Evolutionary conservation across 1,140 invertebrate genomes (phyloP), one percentile per base, ranked within the genome.

Genomic region (Ceratina australensis): DNA sequence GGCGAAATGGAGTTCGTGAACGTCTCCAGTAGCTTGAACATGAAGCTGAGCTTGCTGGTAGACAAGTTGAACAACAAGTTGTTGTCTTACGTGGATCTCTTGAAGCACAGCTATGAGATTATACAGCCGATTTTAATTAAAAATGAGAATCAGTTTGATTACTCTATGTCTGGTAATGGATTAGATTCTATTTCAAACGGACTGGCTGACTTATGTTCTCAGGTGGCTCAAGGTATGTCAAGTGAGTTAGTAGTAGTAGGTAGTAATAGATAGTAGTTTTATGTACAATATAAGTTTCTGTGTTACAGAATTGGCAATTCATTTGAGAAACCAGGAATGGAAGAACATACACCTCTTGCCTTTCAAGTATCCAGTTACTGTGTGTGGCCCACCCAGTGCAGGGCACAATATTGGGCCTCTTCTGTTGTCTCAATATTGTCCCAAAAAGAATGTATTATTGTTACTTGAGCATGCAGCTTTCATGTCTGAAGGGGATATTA

Each of bases 401-500:
- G 87, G 87, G 10, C 91, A 92, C 8, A 92, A 92, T 52, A 84
- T 92, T 26, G 92, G 91, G 15, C 88, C 90, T 4, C 75, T 92
- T 49, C 82, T 92, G 26, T 71, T 92, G 16, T 89, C 90, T 24
- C 91, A 91, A 20, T 92, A 91, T 63, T 89, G 87, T 65, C 82
- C 83, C 28, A 79, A 87, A 2, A 92, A 92, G 80, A 92, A 92
- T 71, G 87, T 92, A 2, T 86, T 92, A 61, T 47, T 92, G 5
- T 69, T 92, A 4, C 78, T 92, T 66, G 91, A 92, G 24, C 89
- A 92, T 64, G 87, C 85, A 16, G 79, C 75, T 16, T 88, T 86
- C 18, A 92, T 92, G 90, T 90, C 90, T 0, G 91, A 92, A 69
- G 84, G 89, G 26, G 92, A 92, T 63, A 78, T 92, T 56, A 81